Percentiles rank a stretch among this genome's conserved stretches.
These are phyloP conservation scores for Phocides pigmalion DNA, from an alignment of 1,140 invertebrate species.

Conservation along the genomic window DNA sequence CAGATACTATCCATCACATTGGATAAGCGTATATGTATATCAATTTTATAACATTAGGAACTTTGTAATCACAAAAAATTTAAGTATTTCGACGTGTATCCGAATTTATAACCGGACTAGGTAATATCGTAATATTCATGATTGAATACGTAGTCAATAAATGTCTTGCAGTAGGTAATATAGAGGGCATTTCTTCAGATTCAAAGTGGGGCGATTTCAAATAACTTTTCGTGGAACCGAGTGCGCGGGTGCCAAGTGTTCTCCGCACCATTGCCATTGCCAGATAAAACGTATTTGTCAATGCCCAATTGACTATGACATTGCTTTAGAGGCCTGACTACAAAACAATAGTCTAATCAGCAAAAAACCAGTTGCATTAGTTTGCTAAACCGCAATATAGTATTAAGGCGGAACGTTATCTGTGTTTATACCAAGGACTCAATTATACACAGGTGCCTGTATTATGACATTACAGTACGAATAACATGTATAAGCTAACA, in stretches of 20 bases:
- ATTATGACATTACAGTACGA: too few species aligned
- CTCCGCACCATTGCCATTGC: slow-evolving; percentile 71
- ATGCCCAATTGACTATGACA: slow-evolving; percentile 48
- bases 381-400: background rate
- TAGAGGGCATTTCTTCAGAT: slow-evolving; percentile 60
- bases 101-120: background rate
- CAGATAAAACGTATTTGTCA: slow-evolving; percentile 65
- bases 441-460: too few species aligned
- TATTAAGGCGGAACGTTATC: background rate
- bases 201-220: slow-evolving; percentile 76
- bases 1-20: too few species aligned
- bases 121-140: background rate
- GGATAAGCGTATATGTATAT: too few species aligned
- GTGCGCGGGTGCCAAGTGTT: slow-evolving; percentile 61
- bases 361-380: background rate
- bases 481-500: too few species aligned
- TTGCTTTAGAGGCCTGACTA: slow-evolving; percentile 28
- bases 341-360: slow-evolving; percentile 17
- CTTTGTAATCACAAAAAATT: too few species aligned
- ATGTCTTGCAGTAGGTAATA: slow-evolving; percentile 46
- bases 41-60: too few species aligned
- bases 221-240: slow-evolving; percentile 75
- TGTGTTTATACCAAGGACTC: too few species aligned
- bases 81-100: too few species aligned
- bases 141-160: slow-evolving; percentile 20